Evolutionary conservation across 2,797 vertebrate species (phyloP), one percentile per base, ranked within the genome.

Genomic region (Macrochelys suwanniensis): DNA sequence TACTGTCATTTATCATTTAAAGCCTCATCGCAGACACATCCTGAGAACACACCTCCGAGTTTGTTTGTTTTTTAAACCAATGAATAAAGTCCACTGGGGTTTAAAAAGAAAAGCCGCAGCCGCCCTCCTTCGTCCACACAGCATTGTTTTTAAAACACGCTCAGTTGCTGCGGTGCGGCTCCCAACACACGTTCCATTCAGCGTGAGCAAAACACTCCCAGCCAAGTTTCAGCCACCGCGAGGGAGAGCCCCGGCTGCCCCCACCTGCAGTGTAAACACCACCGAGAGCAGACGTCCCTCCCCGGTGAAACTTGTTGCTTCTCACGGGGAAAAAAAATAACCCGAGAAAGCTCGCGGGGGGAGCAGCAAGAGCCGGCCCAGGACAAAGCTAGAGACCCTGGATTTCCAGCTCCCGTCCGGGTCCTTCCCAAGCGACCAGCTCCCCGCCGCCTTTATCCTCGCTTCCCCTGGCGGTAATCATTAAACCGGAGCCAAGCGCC

Each of bases 241-340:
- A 11, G n/a, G n/a, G 65, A 37, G 65, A 37, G 65, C 95, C 82
- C 90, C 91, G 82, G 86, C 95, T 96, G 97, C 93, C 92, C 15
- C 85, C 31, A 49, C 82, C 59, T 33, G 51, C 89, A 10, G 28
- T 33, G 71, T 1, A 80, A 85, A 87, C 1, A 88, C 26, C 68
- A 2, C 45, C 5, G 11, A 31, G 19, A 1, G 13, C 4, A 0
- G 3, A 33, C 11, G 25, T 50, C 68, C 54, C 45, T 26, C 50
- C 54, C 54, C 51, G 45, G 82, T 92, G 90, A 91, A 92, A 96
- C 96, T 88, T 97, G 95, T 96, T 97, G 95, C 92, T 10, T 57
- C 12, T 33, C 74, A 0, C 53, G 4, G 54, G 25, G 80, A 6
- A 42, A n/a, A 28, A n/a, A 28, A 71, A 42, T 9, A 61, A 19